Percentiles rank a stretch among this genome's conserved stretches.
Conservation (phyloP, 2,888 invertebrate genomes). For the Cacoxenus indagator region DNA sequence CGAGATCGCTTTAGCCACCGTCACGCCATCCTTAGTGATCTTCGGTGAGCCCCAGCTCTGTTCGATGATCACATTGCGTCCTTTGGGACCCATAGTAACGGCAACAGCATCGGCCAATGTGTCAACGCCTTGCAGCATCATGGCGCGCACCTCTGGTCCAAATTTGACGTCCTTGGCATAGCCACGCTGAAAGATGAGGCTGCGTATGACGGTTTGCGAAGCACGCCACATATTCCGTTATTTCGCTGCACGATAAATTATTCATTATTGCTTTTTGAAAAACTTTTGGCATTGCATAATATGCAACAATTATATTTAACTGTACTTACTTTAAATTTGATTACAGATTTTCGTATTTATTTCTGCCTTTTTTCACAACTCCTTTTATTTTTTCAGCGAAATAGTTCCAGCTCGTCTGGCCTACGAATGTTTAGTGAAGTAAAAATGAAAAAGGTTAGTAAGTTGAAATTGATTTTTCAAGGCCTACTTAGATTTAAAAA, state of each 20-base stretch:
- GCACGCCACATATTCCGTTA: slow-evolving; percentile 14
- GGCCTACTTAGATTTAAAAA: background rate
- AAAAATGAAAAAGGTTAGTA: background rate
- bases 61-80: slow-evolving; percentile 97
- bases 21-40: slow-evolving; percentile 99
- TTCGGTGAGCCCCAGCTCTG: slow-evolving; percentile 99
- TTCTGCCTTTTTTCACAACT: background rate
- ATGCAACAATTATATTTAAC: no score
- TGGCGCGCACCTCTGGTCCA: slow-evolving; percentile 94
- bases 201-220: slow-evolving; percentile 59
- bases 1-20: slow-evolving; percentile 97
- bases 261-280: no score
- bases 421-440: background rate
- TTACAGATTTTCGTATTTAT: no score
- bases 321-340: no score
- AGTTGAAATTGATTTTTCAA: background rate
- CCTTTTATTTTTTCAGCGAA: background rate
- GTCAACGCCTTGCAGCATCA: slow-evolving; percentile 98
- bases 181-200: slow-evolving; percentile 70
- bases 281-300: no score
- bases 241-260: background rate
- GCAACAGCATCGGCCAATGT: slow-evolving; percentile 98
- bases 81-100: slow-evolving; percentile 99
- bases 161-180: slow-evolving; percentile 97
- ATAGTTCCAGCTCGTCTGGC: background rate